Base-by-base conservation (phyloP, 2,113 vertebrate genomes). In the Myrmophylax atrothorax region DNA sequence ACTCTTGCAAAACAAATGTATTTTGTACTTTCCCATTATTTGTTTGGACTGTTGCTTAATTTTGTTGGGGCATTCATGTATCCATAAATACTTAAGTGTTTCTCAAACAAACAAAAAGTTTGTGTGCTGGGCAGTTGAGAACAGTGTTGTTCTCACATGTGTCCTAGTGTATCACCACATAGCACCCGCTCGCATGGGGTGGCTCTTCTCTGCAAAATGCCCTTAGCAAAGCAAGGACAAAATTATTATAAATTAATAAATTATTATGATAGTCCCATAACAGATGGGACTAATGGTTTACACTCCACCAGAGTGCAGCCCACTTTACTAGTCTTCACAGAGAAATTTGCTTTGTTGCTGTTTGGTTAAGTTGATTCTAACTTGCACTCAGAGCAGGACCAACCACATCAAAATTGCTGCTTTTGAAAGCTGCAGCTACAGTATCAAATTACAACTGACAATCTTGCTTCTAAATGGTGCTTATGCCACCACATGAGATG, bases 291-390 rank as follows among this genome's bases (percentile, higher is more conserved):
- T n/a, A 49, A 37, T 15, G 55, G 33, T 42, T 69, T 31, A 26
- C 7, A 12, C 6, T 62, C 29, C 26, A 22, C 9, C 10, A 9
- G 44, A 49, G 9, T 25, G 23, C 22, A 87, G 44, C 29, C 9
- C 26, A 47, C 10, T 35, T 53, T 19, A 31, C 38, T 7, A 55
- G 0, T 8, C 8, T 59, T 70, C 33, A 67, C 0, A 29, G 0
- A 60, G 20, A 55, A 26, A 40, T 26, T 18, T 18, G 29, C 40
- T 69, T 47, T 83, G 10, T 69, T 55, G 40, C 29, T 55, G 13
- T 40, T 13, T 76, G 17, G 18, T 38, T 29, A 28, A 68, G 18
- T 6, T 53, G 29, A 49, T 31, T 37, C 7, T 53, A 68, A 46
- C 7, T 58, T 42, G 12, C 14, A 29, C 14, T 50, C 11, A 14